Evolutionary conservation across 1,140 invertebrate genomes (phyloP), one percentile per base, ranked within the genome.

Genomic region (Procambarus virginalis): DNA sequence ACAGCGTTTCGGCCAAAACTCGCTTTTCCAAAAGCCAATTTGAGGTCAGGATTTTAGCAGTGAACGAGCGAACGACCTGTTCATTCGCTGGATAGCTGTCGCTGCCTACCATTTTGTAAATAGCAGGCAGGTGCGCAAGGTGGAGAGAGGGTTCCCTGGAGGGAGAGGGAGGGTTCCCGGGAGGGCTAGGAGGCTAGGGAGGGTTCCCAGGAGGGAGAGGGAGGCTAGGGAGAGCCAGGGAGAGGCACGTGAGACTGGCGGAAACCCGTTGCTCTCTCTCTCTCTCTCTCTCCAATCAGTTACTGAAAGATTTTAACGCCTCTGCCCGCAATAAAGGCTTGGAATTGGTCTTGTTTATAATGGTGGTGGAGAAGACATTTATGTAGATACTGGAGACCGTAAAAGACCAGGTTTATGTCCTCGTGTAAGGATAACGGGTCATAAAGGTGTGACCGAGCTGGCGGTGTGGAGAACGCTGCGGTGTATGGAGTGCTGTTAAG

Each of bases 401-500:
- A 68, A 68, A 68, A 10, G 10, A 17, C 3, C 10, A 68, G 4
- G 1, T 68, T 68, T 4, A 17, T 17, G 4, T 68, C 64, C 3
- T 10, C 20, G 10, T 68, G 55, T 8, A 4, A 17, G 17, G 64
- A 10, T 20, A 68, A 17, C 20, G 17, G 12, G 17, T 3, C 3
- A 20, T 20, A 68, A 17, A 17, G 20, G 64, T 17, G 64, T 4
- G 3, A 17, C 17, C 64, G 17, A 10, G 64, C 17, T 68, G 64
- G 22, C 6, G 22, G 22, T 73, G 22, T 8, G 76, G 14, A 34
- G 10, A 70, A 68, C 58, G 48, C 68, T 2, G 2, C 10, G 20
- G n/a, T 81, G 0, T 81, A 88, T 88, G 79, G 22, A 10, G 48
- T 34, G 20, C 86, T 88, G 64, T 88, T 55, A 12, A 4, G 2